phyloP scores from a whole-genome alignment of 2,888 invertebrate genomes.

The Oithona nana region DNA sequence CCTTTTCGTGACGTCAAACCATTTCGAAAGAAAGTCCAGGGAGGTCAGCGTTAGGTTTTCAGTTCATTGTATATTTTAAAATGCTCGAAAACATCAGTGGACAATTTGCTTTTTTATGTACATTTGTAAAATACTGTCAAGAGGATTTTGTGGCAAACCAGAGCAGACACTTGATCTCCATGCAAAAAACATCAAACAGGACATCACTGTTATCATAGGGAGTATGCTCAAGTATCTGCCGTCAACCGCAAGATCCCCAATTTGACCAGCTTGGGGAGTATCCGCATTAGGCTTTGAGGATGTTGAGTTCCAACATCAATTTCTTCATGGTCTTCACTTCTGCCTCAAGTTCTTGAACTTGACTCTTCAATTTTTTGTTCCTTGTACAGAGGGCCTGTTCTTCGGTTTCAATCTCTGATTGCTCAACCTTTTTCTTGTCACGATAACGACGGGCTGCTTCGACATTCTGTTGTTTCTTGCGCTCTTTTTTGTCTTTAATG shows the following conservation, averaged over 20 bases:
- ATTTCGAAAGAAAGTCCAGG: no score
- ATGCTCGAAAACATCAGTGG: no score
- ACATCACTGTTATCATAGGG: neutral
- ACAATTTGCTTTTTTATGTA: no score
- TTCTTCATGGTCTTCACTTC: conserved; percentile 10
- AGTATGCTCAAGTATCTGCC: neutral
- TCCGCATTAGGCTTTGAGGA: neutral
- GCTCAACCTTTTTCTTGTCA: conserved; percentile 3
- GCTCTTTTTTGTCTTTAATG: conserved; percentile 9
- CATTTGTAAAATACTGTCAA: no score
- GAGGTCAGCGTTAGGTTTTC: no score
- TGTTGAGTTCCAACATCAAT: conserved; percentile 2
- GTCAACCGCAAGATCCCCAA: neutral
- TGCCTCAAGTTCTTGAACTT: neutral
- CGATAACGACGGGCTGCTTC: conserved; percentile 7
- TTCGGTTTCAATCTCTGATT: neutral
- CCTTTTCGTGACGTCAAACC: no score
- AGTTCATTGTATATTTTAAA: no score
- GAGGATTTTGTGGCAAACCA: no score
- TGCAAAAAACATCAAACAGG: neutral
- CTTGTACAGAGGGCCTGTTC: neutral
- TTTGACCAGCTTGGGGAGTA: neutral
- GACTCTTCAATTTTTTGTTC: neutral
- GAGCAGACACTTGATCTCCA: no score
- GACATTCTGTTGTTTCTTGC: conserved; percentile 11